phyloP scores from a whole-genome alignment of 2,113 vertebrate genomes.

The Dasyornis broadbenti region DNA sequence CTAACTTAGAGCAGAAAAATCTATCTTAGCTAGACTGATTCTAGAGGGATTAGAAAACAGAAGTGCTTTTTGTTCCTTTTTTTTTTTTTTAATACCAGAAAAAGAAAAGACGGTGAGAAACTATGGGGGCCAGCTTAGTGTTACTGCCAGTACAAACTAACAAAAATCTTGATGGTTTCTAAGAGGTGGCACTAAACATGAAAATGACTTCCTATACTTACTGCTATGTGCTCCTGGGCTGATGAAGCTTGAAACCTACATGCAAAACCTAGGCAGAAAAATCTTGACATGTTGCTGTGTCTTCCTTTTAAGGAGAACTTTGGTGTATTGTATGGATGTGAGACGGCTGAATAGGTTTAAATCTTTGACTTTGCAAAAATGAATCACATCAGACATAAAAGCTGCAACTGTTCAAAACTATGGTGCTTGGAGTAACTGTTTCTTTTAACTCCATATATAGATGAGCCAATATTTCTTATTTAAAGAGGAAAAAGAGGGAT shows the following conservation, averaged over 20 bases:
- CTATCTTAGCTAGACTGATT: background rate
- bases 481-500: background rate
- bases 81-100: background rate
- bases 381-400: background rate
- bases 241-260: slow-evolving; percentile 28
- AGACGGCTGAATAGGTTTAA: background rate
- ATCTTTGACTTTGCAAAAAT: background rate
- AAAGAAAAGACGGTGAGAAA: background rate
- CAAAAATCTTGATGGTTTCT: background rate
- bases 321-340: background rate
- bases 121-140: background rate
- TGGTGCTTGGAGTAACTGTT: background rate
- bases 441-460: background rate
- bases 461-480: background rate
- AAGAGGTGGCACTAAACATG: background rate
- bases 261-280: slow-evolving; percentile 8
- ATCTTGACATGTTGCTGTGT: background rate
- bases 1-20: background rate
- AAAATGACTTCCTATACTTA: background rate
- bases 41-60: background rate
- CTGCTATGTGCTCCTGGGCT: background rate
- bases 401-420: background rate
- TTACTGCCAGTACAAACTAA: background rate
- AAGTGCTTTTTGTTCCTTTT: background rate
- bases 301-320: background rate